Conservation (phyloP, 2,797 vertebrate genomes). For the Podarcis siculus region DNA sequence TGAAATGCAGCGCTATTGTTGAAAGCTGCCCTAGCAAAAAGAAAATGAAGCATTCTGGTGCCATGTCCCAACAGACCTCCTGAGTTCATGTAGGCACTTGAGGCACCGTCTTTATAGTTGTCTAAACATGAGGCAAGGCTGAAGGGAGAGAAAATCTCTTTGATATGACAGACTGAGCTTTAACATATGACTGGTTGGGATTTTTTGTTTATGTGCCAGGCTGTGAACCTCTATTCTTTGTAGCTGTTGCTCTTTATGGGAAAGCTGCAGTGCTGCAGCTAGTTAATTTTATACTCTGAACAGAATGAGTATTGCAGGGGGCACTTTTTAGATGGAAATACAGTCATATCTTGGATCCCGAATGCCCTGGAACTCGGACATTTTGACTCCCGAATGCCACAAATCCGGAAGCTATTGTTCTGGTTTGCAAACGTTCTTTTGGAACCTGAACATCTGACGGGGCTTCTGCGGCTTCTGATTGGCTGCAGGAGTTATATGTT, state of each 20-base stretch:
- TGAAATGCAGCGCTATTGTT: not conserved
- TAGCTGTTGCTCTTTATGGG: constrained; percentile 28
- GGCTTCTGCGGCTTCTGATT: too few relatives aligned
- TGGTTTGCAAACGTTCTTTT: too few relatives aligned
- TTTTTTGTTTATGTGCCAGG: constrained; percentile 56
- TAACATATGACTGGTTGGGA: constrained; percentile 60
- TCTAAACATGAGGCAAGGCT: constrained; percentile 54
- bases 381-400: too few relatives aligned
- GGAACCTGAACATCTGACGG: too few relatives aligned
- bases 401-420: too few relatives aligned
- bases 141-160: constrained; percentile 66
- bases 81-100: not conserved
- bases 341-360: too few relatives aligned
- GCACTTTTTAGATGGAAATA: too few relatives aligned
- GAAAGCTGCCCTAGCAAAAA: constrained; percentile 6
- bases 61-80: not conserved
- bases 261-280: too few relatives aligned
- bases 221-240: constrained; percentile 32
- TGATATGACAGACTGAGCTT: constrained; percentile 59
- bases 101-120: constrained; percentile 39
- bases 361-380: too few relatives aligned
- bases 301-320: not conserved
- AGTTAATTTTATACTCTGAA: not conserved
- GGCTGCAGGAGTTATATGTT: too few relatives aligned
- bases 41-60: not conserved